Base-by-base conservation (phyloP, 2,888 invertebrate species). In the Corythucha ciliata region DNA sequence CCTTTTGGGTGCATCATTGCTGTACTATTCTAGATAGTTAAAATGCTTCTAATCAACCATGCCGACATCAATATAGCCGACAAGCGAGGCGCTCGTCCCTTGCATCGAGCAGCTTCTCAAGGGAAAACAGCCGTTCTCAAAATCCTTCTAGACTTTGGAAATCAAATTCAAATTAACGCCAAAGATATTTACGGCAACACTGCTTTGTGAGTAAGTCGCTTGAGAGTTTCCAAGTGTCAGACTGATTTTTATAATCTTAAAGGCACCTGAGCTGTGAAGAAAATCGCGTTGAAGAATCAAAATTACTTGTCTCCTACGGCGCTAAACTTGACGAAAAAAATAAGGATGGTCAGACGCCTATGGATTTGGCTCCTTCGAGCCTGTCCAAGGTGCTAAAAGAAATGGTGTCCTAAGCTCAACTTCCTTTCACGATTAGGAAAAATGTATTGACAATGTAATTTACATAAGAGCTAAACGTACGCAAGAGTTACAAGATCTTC, bases 201-300 rank as follows among this genome's bases (percentile, higher is more conserved):
- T 18, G 76, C 89, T 34, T 68, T 90, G 76, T 81, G 69, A 75
- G 78, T 72, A 61, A n/a, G 8, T 36, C 14, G 8, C n/a, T 12
- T 14, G 10, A 8, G 8, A 21, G 2, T 25, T 4, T 25, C 14
- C 4, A 3, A 42, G n/a, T 26, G 12, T 12, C 25, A 5, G 4
- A 3, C 24, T 42, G 3, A 10, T 42, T 36, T 29, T 8, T 33
- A 34, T 10, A 21, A 10, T 50, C 8, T 72, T 70, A 47, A 68
- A 79, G 79, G 53, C 87, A 88, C 69, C 72, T 86, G 56, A 83
- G 86, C 3, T 87, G 86, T 69, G 87, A 88, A 67, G 88, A 88
- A 68, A 78, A 81, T 60, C 73, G 83, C 57, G 73, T 75, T 58
- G 76, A 79, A 53, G 79, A 76, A 58, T 80, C 82, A 6, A 71